Base-by-base conservation (phyloP, 2,113 vertebrate genomes). In the Thamnaconus septentrionalis region DNA sequence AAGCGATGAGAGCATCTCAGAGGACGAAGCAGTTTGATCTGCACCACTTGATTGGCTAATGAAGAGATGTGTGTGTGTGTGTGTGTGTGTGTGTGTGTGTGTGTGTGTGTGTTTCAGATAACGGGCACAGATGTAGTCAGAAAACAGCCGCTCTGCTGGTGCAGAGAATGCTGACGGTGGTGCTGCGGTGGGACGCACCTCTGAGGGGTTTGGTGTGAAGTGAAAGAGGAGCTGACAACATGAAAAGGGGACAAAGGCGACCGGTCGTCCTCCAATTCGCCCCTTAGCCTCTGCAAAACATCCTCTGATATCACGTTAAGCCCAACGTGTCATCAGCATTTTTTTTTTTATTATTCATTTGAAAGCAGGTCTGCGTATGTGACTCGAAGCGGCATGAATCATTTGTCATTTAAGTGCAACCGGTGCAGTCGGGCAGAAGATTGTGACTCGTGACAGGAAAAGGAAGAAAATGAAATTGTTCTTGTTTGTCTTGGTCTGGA, bases 381-480 rank as follows among this genome's bases (percentile, higher is more conserved):
- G 53, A 83, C 80, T 77, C 59, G 3, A 76, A 76, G 80, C 69
- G 54, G 56, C 60, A 69, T 82, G 86, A 85, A 53, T 80, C 78
- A 80, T 71, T 54, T 56, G 66, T 54, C 56, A 64, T 57, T 82
- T 50, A 45, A 68, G 53, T 73, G 49, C 75, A 77, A 82, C 45
- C 70, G 67, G 71, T 56, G 53, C 43, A 56, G 53, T 40, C 12
- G 46, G 56, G 53, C 55, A 72, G 65, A 18, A 45, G 46, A 31
- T 31, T 31, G 18, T 31, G 18, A 31, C 1, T 31, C 1, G 18
- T 31, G 18, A 31, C 18, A 31, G 18, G 1, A 31, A 1, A 2
- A 31, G 18, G 18, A 31, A 31, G 18, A 31, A 31, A 31, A 31
- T 31, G 2, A 31, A 31, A 31, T 31, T 31, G 18, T 31, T 31